These are phyloP conservation scores for Eudorcas thomsonii DNA, from an alignment of 2,113 vertebrate genomes.

Conservation along the genomic window DNA sequence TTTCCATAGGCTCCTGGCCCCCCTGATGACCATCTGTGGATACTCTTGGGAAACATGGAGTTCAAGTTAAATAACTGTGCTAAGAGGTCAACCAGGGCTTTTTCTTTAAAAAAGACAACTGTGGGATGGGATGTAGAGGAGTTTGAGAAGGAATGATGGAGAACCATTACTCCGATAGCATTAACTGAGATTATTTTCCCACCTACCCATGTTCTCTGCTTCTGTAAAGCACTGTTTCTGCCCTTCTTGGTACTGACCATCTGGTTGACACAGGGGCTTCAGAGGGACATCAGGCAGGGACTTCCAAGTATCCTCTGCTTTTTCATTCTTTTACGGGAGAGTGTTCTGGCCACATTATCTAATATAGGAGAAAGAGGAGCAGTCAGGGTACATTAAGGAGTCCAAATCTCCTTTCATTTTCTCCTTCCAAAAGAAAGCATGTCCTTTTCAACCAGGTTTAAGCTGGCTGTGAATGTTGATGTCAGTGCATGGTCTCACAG, in stretches of 20 bases:
- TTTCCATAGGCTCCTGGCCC: neutral
- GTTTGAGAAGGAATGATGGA: neutral
- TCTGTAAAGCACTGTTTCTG: neutral
- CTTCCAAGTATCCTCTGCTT: neutral
- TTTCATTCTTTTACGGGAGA: neutral
- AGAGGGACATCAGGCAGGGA: neutral
- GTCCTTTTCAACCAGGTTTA: neutral
- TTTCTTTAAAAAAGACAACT: neutral
- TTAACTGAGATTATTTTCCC: constrained; percentile 18
- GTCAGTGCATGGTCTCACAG: neutral
- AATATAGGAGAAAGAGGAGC: neutral
- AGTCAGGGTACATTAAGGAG: neutral
- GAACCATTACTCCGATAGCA: neutral
- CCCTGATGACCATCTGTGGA: neutral
- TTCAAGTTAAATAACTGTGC: neutral
- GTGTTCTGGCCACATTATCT: neutral
- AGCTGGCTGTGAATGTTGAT: neutral
- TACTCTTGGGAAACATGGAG: neutral
- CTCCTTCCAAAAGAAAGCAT: neutral
- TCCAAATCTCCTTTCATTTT: neutral
- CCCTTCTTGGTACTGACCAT: neutral
- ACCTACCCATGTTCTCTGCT: neutral
- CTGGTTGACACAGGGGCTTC: neutral
- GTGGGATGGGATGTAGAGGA: neutral
- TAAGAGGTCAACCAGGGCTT: neutral